Evolutionary conservation across 64 coral and sea anemone genomes (phyloP).

Genomic region (Montipora capricornis): DNA sequence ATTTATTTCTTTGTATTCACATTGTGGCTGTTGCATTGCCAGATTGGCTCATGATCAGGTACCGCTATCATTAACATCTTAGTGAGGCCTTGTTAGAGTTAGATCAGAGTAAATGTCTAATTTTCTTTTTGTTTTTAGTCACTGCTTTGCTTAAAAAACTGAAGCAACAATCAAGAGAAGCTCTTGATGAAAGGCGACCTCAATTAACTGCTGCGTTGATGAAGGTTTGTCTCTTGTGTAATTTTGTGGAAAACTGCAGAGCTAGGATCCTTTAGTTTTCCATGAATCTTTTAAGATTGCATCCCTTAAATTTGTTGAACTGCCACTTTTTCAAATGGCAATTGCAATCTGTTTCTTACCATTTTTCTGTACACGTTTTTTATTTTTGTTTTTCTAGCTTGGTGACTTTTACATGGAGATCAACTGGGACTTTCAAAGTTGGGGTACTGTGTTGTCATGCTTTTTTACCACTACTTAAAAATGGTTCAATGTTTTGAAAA

Average conservation of each 20-base stretch:
- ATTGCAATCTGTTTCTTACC: neutral
- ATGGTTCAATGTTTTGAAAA: no score
- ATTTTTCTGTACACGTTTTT: neutral
- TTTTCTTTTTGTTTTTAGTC: slow-evolving; percentile 50
- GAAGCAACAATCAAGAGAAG: slow-evolving; percentile 84
- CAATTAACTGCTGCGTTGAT: slow-evolving; percentile 80
- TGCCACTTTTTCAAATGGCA: no score
- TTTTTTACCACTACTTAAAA: neutral
- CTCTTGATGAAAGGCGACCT: slow-evolving; percentile 80
- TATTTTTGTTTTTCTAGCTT: slow-evolving; percentile 73
- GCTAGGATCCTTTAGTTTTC: no score
- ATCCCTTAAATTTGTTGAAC: no score
- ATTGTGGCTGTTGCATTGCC: no score
- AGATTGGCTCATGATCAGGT: no score
- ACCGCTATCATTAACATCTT: no score
- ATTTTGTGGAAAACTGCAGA: no score
- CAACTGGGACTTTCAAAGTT: slow-evolving; percentile 99
- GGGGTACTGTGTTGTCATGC: slow-evolving; percentile 68
- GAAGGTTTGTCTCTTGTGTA: slow-evolving; percentile 52
- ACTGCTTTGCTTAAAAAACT: slow-evolving; percentile 90
- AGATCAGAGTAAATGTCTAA: neutral
- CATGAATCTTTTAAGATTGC: no score
- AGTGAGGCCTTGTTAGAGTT: no score
- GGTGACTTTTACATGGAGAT: slow-evolving; percentile 99
- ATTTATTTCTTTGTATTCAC: no score